Base-by-base conservation (phyloP, 2,113 vertebrate species). In the Carollia perspicillata region DNA sequence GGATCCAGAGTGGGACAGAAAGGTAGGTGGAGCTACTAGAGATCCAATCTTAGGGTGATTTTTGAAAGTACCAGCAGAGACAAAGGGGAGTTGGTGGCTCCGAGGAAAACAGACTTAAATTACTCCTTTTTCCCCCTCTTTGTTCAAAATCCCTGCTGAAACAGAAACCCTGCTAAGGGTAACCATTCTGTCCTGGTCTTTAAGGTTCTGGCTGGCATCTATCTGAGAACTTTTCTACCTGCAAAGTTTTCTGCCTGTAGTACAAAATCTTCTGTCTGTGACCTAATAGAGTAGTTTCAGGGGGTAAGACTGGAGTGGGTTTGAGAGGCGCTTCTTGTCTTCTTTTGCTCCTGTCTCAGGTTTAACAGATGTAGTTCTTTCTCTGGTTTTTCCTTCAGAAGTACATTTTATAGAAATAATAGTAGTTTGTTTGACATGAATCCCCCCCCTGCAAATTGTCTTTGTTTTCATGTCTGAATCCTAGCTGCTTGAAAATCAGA, bases 391-490 rank as follows among this genome's bases (percentile, higher is more conserved):
- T 84, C 16, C 20, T 35, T 37, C 28, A 30, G 22, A 74, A 74
- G 6, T 72, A 63, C 22, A 81, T 89, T 89, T 78, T 80, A 58
- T 20, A 8, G n/a, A 84, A 84, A 65, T 47, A 51, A 84, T 1
- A 91, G 40, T 11, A 35, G 18, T 35, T 91, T 92, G 35, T 55
- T 89, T 79, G 12, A 69, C 9, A 22, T 68, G 6, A 63, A 84
- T 53, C 65, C 4, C 30, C 65, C 2, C 12, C 47, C 47, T 13
- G 12, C 84, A 49, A 66, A 47, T 77, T 16, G 37, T 74, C 42
- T 93, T 89, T 93, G 47, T 84, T 94, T 94, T 85, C 81, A 90
- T 78, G 47, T 79, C 8, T 95, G 20, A 84, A 85, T 80, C 37
- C 71, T 81, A 90, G 69, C n/a, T 66, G 5, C 77, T 92, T 92